Evolutionary conservation across 1,140 invertebrate genomes (phyloP), one percentile per base, ranked within the genome.

Genomic region (Steinernema feltiae): DNA sequence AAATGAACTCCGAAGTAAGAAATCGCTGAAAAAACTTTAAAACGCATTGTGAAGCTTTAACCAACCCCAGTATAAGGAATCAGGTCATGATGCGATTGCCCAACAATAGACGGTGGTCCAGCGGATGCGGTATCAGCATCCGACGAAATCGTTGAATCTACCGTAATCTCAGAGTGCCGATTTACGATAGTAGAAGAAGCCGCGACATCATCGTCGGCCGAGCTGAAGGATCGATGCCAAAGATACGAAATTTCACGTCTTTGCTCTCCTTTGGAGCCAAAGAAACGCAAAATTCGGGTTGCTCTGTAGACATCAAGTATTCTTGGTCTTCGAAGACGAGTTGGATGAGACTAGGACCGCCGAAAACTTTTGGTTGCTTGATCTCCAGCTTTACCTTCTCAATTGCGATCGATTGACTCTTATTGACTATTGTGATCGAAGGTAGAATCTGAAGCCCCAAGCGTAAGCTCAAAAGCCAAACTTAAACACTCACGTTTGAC

Each of bases 191-290:
- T 48, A n/a, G 74, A 48, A 32, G 21, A 18, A 32, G 78, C 46
- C 71, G 1, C 18, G 18, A 18, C 18, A 41, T 76, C 74, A 46
- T 81, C 80, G 29, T 81, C 78, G 24, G 78, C 74, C 17, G 72
- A 81, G 76, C 35, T 32, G 75, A 75, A 73, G 82, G 84, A 81
- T 86, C 84, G 30, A 85, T 85, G 27, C 84, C 84, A 63, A 86
- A 85, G 18, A 85, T 84, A 30, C 72, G 76, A 63, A 85, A 84
- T 21, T 71, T 31, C 29, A 85, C 70, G 32, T 82, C 73, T 46
- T 75, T 76, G 27, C 69, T 35, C 35, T 85, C 81, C n/a, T 70
- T 53, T 31, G 83, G 78, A 27, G 35, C 72, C 0, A 79, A 48
- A 21, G 2, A 15, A 27, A 63, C 24, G 53, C 53, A 17, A 21